Evolutionary conservation across 2,888 invertebrate species (phyloP).

Genomic region (Chrysolina americana): DNA sequence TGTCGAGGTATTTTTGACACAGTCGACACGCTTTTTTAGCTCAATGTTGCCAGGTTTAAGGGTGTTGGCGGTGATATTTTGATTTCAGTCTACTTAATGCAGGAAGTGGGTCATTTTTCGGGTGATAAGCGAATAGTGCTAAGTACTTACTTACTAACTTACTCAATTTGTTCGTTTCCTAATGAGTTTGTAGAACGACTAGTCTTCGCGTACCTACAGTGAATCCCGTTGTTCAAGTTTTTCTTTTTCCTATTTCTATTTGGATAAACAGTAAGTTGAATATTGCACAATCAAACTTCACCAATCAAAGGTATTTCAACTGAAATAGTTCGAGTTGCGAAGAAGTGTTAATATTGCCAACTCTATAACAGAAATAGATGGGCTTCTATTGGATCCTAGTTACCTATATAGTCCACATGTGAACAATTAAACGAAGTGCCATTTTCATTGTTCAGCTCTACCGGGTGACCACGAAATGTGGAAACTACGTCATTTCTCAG

Average conservation of each 20-base stretch:
- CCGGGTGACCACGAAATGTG: too few species aligned
- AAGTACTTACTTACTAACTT: too few species aligned
- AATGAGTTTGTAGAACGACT: background rate
- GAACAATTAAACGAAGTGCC: too few species aligned
- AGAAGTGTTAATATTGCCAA: too few species aligned
- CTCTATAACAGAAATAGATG: too few species aligned
- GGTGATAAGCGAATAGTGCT: constrained; percentile 5
- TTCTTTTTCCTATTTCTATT: background rate
- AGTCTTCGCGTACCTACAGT: background rate
- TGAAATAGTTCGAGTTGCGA: too few species aligned
- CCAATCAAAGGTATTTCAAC: too few species aligned
- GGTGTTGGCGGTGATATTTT: background rate
- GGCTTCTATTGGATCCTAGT: too few species aligned
- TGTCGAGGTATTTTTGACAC: constrained; percentile 75
- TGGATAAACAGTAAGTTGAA: background rate
- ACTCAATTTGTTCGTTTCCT: background rate
- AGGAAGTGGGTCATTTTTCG: constrained; percentile 18
- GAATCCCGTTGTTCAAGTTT: background rate
- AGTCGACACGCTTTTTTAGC: constrained; percentile 21
- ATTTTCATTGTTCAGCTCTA: too few species aligned
- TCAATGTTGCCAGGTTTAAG: constrained; percentile 35
- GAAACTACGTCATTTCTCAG: too few species aligned
- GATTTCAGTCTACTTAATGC: constrained; percentile 10
- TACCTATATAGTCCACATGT: too few species aligned
- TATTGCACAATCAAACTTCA: too few species aligned